Evolutionary conservation across 2,113 vertebrate genomes (phyloP).

Genomic region (Passer domesticus): DNA sequence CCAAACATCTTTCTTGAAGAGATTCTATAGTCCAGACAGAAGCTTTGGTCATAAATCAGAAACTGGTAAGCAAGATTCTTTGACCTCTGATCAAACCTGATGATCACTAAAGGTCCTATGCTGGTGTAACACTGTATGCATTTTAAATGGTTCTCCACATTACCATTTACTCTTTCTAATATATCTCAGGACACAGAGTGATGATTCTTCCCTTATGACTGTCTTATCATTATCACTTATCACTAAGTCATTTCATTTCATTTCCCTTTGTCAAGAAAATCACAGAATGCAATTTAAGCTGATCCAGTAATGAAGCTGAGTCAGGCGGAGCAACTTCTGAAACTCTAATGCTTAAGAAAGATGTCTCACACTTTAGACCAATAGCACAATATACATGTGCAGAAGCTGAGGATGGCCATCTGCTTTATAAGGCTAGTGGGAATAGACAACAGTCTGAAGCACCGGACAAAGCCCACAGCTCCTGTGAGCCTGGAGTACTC

Average conservation of each 20-base stretch:
- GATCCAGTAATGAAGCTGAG: not conserved
- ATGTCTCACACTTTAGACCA: not conserved
- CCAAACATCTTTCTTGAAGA: not conserved
- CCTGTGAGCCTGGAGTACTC: not conserved
- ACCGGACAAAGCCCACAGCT: not conserved
- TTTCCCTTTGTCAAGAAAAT: not conserved
- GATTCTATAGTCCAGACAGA: not conserved
- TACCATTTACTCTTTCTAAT: not conserved
- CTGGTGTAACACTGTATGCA: not conserved
- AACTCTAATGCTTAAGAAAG: not conserved
- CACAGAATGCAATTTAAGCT: not conserved
- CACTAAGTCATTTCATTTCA: not conserved
- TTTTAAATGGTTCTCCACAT: not conserved
- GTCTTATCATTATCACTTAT: not conserved
- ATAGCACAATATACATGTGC: rapidly evolving
- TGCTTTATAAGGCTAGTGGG: not conserved
- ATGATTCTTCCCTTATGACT: not conserved
- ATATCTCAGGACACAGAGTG: not conserved
- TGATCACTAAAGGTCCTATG: not conserved
- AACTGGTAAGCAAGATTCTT: not conserved
- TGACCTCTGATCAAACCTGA: not conserved
- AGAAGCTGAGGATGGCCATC: not conserved
- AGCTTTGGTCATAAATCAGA: not conserved
- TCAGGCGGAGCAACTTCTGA: not conserved
- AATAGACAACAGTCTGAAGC: not conserved